Evolutionary conservation across 2,797 vertebrate genomes (phyloP).

Genomic region (Dipus sagitta): DNA sequence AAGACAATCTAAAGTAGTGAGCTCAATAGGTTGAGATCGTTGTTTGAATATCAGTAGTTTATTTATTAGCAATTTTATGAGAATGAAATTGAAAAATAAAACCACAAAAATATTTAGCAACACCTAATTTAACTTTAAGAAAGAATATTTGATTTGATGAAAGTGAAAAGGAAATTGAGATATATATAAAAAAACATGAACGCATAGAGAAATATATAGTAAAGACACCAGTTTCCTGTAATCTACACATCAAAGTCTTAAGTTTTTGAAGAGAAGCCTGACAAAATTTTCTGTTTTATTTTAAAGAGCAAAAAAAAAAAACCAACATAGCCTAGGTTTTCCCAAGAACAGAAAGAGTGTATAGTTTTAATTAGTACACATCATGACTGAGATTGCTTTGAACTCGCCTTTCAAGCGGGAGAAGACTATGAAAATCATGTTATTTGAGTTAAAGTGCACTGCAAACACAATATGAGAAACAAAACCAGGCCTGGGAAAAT

Average conservation of each 20-base stretch:
- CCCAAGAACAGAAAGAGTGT: background rate
- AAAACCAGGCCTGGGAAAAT: background rate
- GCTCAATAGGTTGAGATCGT: background rate
- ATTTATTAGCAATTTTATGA: slow-evolving; percentile 3
- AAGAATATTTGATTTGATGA: slow-evolving; percentile 1
- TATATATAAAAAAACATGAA: slow-evolving; percentile 35
- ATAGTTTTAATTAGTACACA: slow-evolving; percentile 16
- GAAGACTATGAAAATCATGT: background rate
- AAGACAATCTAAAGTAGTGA: background rate
- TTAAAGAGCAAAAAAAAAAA: background rate
- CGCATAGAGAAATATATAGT: background rate
- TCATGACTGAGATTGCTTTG: slow-evolving; percentile 49
- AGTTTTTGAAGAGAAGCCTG: slow-evolving; percentile 23
- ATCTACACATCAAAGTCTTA: slow-evolving; percentile 14
- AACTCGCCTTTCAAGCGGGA: background rate
- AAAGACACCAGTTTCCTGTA: background rate
- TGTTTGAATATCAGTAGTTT: background rate
- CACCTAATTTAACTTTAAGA: slow-evolving; percentile 1
- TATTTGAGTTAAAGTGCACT: slow-evolving; percentile 23
- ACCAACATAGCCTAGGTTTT: background rate
- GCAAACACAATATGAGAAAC: slow-evolving; percentile 23
- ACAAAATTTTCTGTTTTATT: slow-evolving; percentile 59
- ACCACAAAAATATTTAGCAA: slow-evolving; percentile 18
- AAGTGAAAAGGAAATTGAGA: slow-evolving; percentile 31
- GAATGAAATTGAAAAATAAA: background rate